Conservation (phyloP, 2,888 invertebrate genomes). For the Xanthorhoe designata region DNA sequence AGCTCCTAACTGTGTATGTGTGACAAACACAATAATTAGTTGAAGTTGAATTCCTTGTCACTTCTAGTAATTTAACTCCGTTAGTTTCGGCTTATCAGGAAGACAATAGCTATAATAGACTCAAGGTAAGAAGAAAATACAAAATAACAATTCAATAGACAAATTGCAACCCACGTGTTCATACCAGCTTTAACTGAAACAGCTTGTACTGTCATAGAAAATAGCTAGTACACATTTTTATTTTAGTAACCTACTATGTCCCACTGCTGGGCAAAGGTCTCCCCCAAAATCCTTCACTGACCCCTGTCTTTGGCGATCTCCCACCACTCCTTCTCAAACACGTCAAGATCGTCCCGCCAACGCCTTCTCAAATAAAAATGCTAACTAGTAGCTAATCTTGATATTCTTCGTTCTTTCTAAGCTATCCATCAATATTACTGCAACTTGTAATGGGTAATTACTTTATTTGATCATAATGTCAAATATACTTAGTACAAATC, state of each 20-base stretch:
- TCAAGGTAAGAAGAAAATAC: conserved; percentile 72
- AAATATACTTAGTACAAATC: conserved; percentile 45
- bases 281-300: no score
- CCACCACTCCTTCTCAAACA: no score
- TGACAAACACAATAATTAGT: no score
- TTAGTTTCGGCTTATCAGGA: conserved; percentile 43
- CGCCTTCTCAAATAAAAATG: neutral
- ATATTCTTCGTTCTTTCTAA: neutral
- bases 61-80: conserved; percentile 35
- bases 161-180: conserved; percentile 60
- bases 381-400: neutral
- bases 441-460: neutral
- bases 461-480: conserved; percentile 42
- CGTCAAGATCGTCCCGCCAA: no score
- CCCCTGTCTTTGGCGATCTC: no score
- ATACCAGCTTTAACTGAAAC: conserved; percentile 1
- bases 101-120: conserved; percentile 72
- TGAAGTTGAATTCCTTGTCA: conserved; percentile 16
- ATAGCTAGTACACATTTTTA: neutral
- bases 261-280: no score
- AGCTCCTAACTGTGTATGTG: no score
- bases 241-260: no score
- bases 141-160: conserved; percentile 58
- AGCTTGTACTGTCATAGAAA: neutral
- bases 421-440: neutral